Base-by-base conservation (phyloP, 1,140 invertebrate genomes). In the Mizuhopecten yessoensis region DNA sequence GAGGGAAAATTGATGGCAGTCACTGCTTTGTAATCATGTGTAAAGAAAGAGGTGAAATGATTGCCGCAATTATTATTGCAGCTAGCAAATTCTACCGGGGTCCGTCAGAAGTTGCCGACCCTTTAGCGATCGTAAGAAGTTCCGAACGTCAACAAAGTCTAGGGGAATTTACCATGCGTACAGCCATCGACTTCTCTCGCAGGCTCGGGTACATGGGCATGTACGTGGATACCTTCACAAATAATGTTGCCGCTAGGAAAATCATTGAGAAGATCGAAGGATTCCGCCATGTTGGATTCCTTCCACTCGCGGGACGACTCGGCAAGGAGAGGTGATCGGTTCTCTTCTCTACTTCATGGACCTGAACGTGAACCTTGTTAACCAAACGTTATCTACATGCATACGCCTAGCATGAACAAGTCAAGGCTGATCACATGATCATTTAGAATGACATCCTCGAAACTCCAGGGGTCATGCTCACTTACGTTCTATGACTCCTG, bases 201-300 rank as follows among this genome's bases (percentile, higher is more conserved):
- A 89, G 92, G 23, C 90, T 95, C 11, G 92, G 91, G 33, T 95
- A 93, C 86, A 86, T 92, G 34, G 94, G 93, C 33, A 95, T 95
- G 91, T 95, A 95, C 88, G 90, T 94, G 15, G 94, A 95, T 89
- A 94, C 93, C 0, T 95, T 95, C 91, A 92, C 90, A 88, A 95
- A 95, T 91, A 95, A 95, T 89, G 87, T 57, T 11, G 92, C 93
- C 34, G 93, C 94, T 89, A 92, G 92, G 17, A 90, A 90, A 39
- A 94, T 95, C 88, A 88, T 95, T n/a, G 90, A 93, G 33, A 93
- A 90, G 29, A 57, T 94, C 0, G 94, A 93, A 1, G 93, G 93
- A n/a, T 93, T 95, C 87, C 10, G 34, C 10, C 88, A 92, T 34
- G 93, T 94, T 0, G 94, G 94, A 11, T 94, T 90, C 92, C 90